phyloP scores from a whole-genome alignment of 2,797 vertebrate genomes.

The Alcedo atthis region DNA sequence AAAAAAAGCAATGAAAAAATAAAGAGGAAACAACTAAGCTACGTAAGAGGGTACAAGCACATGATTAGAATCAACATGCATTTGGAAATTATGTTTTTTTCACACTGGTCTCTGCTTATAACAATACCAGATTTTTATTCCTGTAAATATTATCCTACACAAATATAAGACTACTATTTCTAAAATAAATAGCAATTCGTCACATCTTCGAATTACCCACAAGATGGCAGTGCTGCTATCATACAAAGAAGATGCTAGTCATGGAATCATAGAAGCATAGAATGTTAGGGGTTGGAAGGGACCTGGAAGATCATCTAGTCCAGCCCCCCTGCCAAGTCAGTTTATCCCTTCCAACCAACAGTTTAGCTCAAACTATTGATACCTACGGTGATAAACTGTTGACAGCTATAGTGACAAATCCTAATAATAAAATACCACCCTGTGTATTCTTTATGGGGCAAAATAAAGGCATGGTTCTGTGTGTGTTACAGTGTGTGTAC shows the following conservation, averaged over 20 bases:
- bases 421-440: neutral
- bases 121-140: neutral
- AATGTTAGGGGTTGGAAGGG: too few relatives aligned
- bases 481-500: neutral
- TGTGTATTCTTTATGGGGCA: neutral
- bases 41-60: neutral
- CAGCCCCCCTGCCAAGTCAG: neutral
- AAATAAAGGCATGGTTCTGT: neutral
- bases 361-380: neutral
- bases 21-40: neutral
- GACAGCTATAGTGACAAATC: neutral
- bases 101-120: neutral
- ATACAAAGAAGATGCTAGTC: neutral
- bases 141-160: neutral
- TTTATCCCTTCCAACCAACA: neutral
- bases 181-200: neutral
- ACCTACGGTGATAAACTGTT: too few relatives aligned
- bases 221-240: slow-evolving; percentile 56
- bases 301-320: too few relatives aligned
- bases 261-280: too few relatives aligned
- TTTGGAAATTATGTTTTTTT: neutral
- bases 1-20: neutral
- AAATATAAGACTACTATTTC: neutral
- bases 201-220: slow-evolving; percentile 19
- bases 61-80: neutral